Base-by-base conservation (phyloP, 2,888 invertebrate species). In the Drosophila lacicola region DNA sequence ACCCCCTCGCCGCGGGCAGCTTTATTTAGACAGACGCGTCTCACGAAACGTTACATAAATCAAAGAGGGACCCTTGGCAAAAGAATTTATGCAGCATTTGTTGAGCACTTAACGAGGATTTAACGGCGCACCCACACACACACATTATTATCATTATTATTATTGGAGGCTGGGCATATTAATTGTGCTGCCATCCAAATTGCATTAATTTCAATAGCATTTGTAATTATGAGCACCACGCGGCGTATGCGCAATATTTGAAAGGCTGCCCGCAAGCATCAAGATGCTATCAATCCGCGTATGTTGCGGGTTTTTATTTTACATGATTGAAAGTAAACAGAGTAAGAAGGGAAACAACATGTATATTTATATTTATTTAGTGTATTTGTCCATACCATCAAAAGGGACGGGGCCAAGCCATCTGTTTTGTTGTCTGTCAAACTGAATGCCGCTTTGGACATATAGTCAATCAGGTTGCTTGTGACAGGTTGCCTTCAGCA, bases 91-190 rank as follows among this genome's bases (percentile, higher is more conserved):
- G 55, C 64, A 70, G 60, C 65, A 67, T 82, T 82, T 74, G 68
- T 33, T 61, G 51, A 78, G 74, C 85, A 82, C 85, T 82, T 80
- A 85, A 82, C 63, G 67, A 71, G 80, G 71, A 78, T 74, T 71
- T 58, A 56, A 49, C 49, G 42, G 39, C 49, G 49, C 50, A 51
- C 55, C 65, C 65, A 64, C 58, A 53, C 19, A 58, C 62, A 44
- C 49, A 58, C 42, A 61, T 61, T 13, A 36, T 63, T 42, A 49
- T 47, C 17, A 33, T 14, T 33, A 33, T 33, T 33, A 34, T 17
- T 37, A 39, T 72, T 53, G 57, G 44, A 37, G 33, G 45, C 56
- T 37, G 49, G 49, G 39, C 61, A 61, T 66, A 67, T 72, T 72
- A 71, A 72, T 72, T 72, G 67, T 39, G 57, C 44, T 45, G 29